Evolutionary conservation across 2,888 invertebrate genomes (phyloP), one percentile per base, ranked within the genome.

Genomic region (Philereme transversata): DNA sequence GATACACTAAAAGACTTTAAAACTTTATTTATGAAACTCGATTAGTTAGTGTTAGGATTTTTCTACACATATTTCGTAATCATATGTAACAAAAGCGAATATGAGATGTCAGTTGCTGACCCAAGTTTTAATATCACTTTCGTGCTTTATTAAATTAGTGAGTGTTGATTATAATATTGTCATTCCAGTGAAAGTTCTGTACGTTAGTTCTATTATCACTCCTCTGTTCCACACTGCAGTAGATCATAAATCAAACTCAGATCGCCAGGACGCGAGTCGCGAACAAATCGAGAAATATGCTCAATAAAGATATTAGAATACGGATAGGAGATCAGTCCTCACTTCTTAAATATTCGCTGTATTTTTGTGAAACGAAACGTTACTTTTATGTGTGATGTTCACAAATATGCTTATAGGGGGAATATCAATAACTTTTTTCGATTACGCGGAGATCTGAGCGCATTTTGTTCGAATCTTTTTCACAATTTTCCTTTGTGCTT

Each of bases 231-330:
- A 45, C 34, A 40, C 22, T 57, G 49, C 54, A 63, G 44, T 60
- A 22, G 63, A 58, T 74, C 79, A 83, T 84, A 84, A 84, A 86
- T 84, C 84, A 85, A 73, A 73, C 76, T 70, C 70, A 70, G 62
- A 62, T 58, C 64, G 67, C 66, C 65, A 68, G 61, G 63, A 68
- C 72, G 71, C 72, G 38, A 43, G 34, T 35, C 11, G 55, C 3
- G 76, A 75, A 78, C 79, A 81, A 82, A 82, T 83, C 78, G 79
- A 78, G 81, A 77, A 83, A 82, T 82, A 81, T 80, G 76, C 74
- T 79, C 77, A 77, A 82, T 81, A 78, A 77, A 82, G 80, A 82
- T 82, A 76, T 79, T 78, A 78, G 64, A 66, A 67, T 69, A 62
- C 59, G 60, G 57, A 48, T 62, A 64, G 67, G 65, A 64, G 59